Evolutionary conservation across 2,797 vertebrate genomes (phyloP).

Genomic region (Gambelia wislizenii): DNA sequence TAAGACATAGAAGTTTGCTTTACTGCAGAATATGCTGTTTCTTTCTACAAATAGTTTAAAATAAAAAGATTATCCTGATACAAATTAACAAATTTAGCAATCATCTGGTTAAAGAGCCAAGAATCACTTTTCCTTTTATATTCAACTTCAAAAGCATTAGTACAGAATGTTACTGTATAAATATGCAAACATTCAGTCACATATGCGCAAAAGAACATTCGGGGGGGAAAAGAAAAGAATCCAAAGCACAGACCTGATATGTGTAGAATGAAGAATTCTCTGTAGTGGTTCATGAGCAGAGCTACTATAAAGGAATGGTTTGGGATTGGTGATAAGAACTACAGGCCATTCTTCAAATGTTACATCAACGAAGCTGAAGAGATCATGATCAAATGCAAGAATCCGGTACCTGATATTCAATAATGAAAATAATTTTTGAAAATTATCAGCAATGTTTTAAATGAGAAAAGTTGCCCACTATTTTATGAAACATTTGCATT

Average conservation of each 20-base stretch:
- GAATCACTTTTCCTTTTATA: not conserved
- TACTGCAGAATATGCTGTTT: not conserved
- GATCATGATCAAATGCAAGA: slow-evolving; percentile 94
- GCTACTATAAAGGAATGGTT: slow-evolving; percentile 91
- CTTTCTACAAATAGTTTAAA: not conserved
- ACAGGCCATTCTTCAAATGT: slow-evolving; percentile 92
- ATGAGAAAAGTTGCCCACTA: not conserved
- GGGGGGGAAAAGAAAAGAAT: slow-evolving; percentile 29
- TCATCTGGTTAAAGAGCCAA: not conserved
- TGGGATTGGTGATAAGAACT: slow-evolving; percentile 96
- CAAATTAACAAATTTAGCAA: not conserved
- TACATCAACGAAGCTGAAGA: slow-evolving; percentile 94
- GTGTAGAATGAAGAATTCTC: slow-evolving; percentile 88
- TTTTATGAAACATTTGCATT: slow-evolving; percentile 14
- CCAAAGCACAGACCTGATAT: slow-evolving; percentile 87
- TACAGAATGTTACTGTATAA: not conserved
- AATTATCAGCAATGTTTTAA: rapidly evolving
- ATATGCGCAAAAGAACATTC: not conserved
- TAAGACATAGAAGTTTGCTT: not conserved
- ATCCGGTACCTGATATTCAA: slow-evolving; percentile 87
- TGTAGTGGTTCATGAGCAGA: slow-evolving; percentile 88
- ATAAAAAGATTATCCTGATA: not conserved
- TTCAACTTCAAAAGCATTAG: slow-evolving; percentile 25
- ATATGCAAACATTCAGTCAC: not conserved
- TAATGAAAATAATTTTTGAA: slow-evolving; percentile 33